Evolutionary conservation across 2,888 invertebrate genomes (phyloP), one percentile per base, ranked within the genome.

Genomic region (Achlya flavicornis): DNA sequence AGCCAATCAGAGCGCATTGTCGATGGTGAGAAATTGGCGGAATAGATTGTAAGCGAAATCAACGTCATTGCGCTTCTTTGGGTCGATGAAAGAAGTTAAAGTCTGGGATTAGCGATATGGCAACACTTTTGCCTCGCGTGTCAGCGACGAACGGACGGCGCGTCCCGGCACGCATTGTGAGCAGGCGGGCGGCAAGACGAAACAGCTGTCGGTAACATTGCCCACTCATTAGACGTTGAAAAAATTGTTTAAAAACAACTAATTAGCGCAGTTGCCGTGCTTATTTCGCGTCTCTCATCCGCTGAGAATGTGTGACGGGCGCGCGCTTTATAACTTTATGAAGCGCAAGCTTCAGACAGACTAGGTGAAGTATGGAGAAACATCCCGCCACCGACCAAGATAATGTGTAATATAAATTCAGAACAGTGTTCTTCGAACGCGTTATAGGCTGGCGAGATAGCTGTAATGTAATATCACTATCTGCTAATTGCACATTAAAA

Each of bases 341-440:
- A 81, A 84, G 80, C 80, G 84, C 80, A 83, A 78, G 81, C 81
- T 82, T 78, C 79, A 78, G 68, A 67, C 68, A 73, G 68, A 73
- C 75, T 77, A 75, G 76, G 75, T 80, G 75, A 77, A 80, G 77
- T 84, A 81, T 81, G 78, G 78, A 77, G 76, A 81, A 79, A 66
- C 77, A 73, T 70, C 67, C 78, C 75, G 76, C 82, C 80, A 74
- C 75, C 77, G 71, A 78, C 79, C 70, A 82, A 81, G 84, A 81
- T 88, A 88, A 88, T 87, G 78, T 81, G 82, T 85, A 83, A 87
- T 88, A 88, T 85, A 88, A 87, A 89, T 89, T 87, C 89, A 88
- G 77, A 83, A 83, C 81, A 79, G 78, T 80, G 80, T 79, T 83
- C 79, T 80, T 82, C 73, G 71, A 78, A 81, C 74, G 80, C 77